Evolutionary conservation across 2,797 vertebrate genomes (phyloP), one percentile per base, ranked within the genome.

Genomic region (Avahi laniger): DNA sequence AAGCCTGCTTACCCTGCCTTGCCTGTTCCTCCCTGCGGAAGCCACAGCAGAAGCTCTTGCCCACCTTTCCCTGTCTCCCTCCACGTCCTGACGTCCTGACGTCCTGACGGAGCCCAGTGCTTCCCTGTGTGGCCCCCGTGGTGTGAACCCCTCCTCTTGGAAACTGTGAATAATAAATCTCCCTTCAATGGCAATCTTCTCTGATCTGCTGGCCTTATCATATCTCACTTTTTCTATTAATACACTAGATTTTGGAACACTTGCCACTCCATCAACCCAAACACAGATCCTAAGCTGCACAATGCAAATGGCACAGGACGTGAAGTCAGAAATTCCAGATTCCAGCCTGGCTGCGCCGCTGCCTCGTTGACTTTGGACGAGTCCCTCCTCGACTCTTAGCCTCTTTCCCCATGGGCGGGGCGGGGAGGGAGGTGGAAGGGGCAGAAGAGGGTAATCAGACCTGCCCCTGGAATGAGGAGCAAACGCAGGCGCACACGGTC

Each of bases 101-200:
- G 43, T 57, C 43, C 63, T n/a, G 17, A 1, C 8, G 2, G 0
- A 15, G 22, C 22, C 20, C 22, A 3, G 17, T 2, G 2, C 24
- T 18, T 65, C 83, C 78, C 43, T 4, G 0, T 12, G 48, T 4
- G 17, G 46, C 30, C 8, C 26, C 54, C 20, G 4, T 11, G 50
- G 24, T 20, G 7, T 4, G 17, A 57, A 5, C 30, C 54, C 30
- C 11, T 57, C 70, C 63, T 57, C 75, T 70, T 43, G 13, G 41
- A 28, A 57, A 46, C 35, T n/a, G 43, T 87, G 52, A 87, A 7
- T 26, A 78, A 72, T 72, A 24, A 70, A 70, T 65, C 67, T 12
- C 54, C 80, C 33, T 72, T 26, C 3, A 2, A 18, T 22, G 54
- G 38, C n/a, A 52, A 72, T 15, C 0, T 1, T 70, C 54, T 88